phyloP scores from a whole-genome alignment of 1,140 invertebrate species.

The Paraescarpia echinospica region DNA sequence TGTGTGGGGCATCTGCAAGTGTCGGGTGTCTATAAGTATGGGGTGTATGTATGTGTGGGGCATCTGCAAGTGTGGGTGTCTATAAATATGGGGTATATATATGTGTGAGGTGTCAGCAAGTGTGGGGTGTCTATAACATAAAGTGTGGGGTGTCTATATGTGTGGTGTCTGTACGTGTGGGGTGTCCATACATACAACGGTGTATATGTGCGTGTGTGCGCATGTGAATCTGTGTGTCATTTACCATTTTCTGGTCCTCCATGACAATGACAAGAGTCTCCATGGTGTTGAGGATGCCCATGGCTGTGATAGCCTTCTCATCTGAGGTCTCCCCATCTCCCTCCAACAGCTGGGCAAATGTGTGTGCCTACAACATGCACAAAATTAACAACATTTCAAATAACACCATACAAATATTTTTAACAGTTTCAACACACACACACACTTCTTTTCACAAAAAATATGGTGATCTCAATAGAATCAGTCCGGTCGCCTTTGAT shows the following conservation, averaged over 20 bases:
- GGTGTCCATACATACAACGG: too few species aligned
- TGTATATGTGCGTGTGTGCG: too few species aligned
- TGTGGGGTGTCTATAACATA: too few species aligned
- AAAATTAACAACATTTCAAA: constrained; percentile 18
- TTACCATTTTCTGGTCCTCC: constrained; percentile 76
- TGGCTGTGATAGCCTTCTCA: constrained; percentile 95
- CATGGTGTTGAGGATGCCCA: constrained; percentile 95
- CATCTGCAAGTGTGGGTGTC: too few species aligned
- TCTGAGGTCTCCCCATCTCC: constrained; percentile 73
- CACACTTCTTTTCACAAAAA: too few species aligned
- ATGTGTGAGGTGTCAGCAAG: too few species aligned
- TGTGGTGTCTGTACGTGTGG: too few species aligned
- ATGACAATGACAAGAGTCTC: constrained; percentile 92
- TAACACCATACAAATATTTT: neutral
- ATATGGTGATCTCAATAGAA: neutral
- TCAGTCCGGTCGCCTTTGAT: neutral
- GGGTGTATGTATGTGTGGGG: too few species aligned
- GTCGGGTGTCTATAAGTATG: too few species aligned
- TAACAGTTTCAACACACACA: neutral
- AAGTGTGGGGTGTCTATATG: too few species aligned
- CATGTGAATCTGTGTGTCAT: neutral
- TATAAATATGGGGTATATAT: too few species aligned
- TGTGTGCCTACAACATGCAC: constrained; percentile 68
- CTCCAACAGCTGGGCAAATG: constrained; percentile 80
- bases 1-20: too few species aligned